phyloP scores from a whole-genome alignment of 1,140 invertebrate genomes.

The Atta cephalotes region DNA sequence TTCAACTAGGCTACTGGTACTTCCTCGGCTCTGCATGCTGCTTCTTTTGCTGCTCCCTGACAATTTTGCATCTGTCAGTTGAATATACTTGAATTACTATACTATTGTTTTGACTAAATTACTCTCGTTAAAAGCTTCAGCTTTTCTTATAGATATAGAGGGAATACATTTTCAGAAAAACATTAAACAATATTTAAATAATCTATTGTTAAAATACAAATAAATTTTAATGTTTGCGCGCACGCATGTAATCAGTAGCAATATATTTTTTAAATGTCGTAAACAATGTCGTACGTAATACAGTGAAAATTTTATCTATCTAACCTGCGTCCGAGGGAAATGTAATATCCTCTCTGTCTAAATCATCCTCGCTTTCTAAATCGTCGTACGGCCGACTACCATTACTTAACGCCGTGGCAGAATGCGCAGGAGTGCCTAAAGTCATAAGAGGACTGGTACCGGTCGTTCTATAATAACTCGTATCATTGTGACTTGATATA shows the following conservation, averaged over 20 bases:
- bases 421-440: constrained; percentile 84
- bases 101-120: constrained; percentile 38
- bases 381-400: constrained; percentile 91
- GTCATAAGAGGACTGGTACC: constrained; percentile 86
- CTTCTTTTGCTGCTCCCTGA: constrained; percentile 94
- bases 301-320: constrained; percentile 59
- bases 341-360: constrained; percentile 94
- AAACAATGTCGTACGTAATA: neutral
- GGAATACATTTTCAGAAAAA: neutral
- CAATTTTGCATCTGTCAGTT: constrained; percentile 86
- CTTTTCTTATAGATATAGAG: constrained; percentile 14
- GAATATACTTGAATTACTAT: constrained; percentile 69
- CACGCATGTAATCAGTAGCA: neutral
- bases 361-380: constrained; percentile 96
- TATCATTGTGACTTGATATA: constrained; percentile 81
- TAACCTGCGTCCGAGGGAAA: constrained; percentile 92
- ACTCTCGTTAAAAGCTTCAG: neutral
- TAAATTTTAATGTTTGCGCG: neutral
- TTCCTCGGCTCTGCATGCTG: constrained; percentile 95
- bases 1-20: constrained; percentile 93
- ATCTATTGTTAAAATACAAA: constrained; percentile 12
- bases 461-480: constrained; percentile 83
- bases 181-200: neutral
- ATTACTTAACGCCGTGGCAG: constrained; percentile 87
- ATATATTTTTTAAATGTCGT: neutral